Conservation (phyloP, 2,113 vertebrate species). For the Pseudopipra pipra region DNA sequence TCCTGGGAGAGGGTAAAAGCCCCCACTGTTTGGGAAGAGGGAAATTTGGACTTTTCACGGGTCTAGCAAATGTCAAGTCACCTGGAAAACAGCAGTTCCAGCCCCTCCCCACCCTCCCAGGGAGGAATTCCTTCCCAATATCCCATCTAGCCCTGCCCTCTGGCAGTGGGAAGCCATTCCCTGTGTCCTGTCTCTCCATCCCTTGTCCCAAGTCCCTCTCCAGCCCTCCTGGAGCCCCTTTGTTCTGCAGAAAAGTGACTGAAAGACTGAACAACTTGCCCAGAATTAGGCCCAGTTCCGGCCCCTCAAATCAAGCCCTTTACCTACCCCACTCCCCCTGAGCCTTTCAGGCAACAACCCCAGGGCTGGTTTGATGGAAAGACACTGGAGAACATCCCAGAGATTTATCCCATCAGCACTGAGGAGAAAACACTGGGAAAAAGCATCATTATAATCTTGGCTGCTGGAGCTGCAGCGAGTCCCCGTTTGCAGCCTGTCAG, state of each 20-base stretch:
- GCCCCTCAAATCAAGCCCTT: neutral
- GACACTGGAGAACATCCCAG: neutral
- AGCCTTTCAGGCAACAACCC: neutral
- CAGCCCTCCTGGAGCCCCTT: too few species aligned
- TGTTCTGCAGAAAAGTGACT: neutral
- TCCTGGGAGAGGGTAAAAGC: too few species aligned
- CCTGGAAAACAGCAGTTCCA: neutral
- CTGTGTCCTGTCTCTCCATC: too few species aligned
- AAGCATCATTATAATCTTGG: neutral
- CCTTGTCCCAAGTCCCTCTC: too few species aligned
- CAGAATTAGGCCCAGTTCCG: neutral
- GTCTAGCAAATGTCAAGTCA: too few species aligned
- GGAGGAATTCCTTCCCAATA: rapidly evolving
- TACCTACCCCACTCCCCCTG: neutral
- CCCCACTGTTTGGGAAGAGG: too few species aligned
- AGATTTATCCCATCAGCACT: neutral
- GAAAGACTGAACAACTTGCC: neutral
- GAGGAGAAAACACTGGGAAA: neutral
- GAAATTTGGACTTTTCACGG: too few species aligned
- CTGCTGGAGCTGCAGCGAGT: neutral
- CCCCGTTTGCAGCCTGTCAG: neutral
- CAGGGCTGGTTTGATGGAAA: too few species aligned
- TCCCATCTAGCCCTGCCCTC: neutral
- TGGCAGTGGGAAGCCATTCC: too few species aligned
- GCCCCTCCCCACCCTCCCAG: neutral